Evolutionary conservation across 2,888 invertebrate genomes (phyloP), one percentile per base, ranked within the genome.

Genomic region (Lithodes maja): DNA sequence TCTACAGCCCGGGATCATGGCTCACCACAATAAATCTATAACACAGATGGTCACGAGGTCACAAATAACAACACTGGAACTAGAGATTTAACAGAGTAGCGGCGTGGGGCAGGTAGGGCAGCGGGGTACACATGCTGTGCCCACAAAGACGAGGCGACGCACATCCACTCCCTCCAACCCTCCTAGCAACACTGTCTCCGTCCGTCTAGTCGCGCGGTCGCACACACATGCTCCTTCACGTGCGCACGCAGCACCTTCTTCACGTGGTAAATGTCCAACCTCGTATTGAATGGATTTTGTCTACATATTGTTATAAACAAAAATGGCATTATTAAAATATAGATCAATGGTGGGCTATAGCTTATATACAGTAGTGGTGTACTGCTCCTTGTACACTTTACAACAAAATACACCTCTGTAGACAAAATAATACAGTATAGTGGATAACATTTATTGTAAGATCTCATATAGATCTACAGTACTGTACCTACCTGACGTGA

Each of bases 81-180:
- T 61, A 68, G 49, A 77, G 52, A 68, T 50, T 83, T 79, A 69
- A 81, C 77, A 68, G 81, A 54, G 68, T 85, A 81, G 71, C 85
- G 79, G 77, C 81, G 85, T 69, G 81, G 88, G 88, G 84, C 85
- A 89, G 50, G 68, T 61, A 53, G 88, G 88, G 88, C 88, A 89
- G 55, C 81, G 71, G 84, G 88, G 85, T 89, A 89, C 88, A 84
- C 88, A 89, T 89, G 88, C 88, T 85, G 88, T 89, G 85, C 88
- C 85, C 85, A 85, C 49, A 75, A 75, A 85, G 55, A 68, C 33
- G 68, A 69, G 85, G 85, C 74, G 85, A 55, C 54, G 81, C 50
- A 89, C 85, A 89, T 81, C 85, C 85, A 61, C 84, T 55, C 88
- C 81, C 79, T 75, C 17, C 75, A 50, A 89, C 85, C 85, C 71